Conservation (phyloP, 2,888 invertebrate species). For the Acleris cristana region DNA sequence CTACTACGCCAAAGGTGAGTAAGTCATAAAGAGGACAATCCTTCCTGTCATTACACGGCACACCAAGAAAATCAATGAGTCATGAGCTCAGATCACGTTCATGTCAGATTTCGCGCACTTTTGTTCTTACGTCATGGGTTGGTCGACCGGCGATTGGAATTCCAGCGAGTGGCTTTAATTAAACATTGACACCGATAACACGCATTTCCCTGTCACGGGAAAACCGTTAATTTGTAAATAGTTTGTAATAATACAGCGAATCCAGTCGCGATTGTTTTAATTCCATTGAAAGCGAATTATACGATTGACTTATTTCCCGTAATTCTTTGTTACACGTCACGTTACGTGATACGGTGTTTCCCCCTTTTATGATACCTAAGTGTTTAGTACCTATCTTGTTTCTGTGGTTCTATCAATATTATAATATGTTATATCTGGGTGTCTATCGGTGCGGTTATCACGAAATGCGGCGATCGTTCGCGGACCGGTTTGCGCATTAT, state of each 20-base stretch:
- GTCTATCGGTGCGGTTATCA: slow-evolving; percentile 56
- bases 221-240: slow-evolving; percentile 39
- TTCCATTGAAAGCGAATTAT: slow-evolving; percentile 7
- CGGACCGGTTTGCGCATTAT: slow-evolving; percentile 70
- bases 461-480: slow-evolving; percentile 56
- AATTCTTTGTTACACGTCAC: slow-evolving; percentile 2
- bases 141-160: slow-evolving; percentile 49
- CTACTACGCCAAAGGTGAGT: slow-evolving; percentile 28
- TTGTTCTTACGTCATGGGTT: slow-evolving; percentile 67
- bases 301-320: background rate
- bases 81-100: slow-evolving; percentile 56
- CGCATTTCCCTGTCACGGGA: slow-evolving; percentile 42
- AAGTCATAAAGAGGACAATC: slow-evolving; percentile 30
- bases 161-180: slow-evolving; percentile 40
- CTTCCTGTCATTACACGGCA: slow-evolving; percentile 26
- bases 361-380: slow-evolving; percentile 17
- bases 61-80: slow-evolving; percentile 59
- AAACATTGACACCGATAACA: slow-evolving; percentile 44
- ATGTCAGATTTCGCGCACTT: slow-evolving; percentile 75
- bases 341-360: background rate
- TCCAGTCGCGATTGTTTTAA: background rate
- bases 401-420: slow-evolving; percentile 12
- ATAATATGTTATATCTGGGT: slow-evolving; percentile 46
- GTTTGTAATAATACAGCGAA: slow-evolving; percentile 11
- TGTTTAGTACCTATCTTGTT: slow-evolving; percentile 19